Evolutionary conservation across 2,113 vertebrate species (phyloP).

Genomic region (Sceloporus tristichus): DNA sequence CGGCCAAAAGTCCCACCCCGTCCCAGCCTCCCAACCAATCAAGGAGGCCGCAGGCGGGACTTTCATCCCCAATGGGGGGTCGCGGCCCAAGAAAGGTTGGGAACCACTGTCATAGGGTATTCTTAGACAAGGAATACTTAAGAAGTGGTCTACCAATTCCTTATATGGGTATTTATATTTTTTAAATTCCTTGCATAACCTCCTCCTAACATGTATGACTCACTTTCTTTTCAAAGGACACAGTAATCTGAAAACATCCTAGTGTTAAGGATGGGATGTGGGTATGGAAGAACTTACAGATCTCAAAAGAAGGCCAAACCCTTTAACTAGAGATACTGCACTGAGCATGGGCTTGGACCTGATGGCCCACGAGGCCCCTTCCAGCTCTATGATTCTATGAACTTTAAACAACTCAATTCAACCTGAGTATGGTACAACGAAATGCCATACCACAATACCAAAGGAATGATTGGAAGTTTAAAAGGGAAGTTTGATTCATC

Average conservation of each 20-base stretch:
- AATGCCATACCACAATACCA: not conserved
- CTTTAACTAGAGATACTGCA: not conserved
- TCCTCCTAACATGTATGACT: slow-evolving; percentile 41
- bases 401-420: slow-evolving; percentile 29
- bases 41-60: too few species aligned
- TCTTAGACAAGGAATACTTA: too few species aligned
- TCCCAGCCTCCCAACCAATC: too few species aligned
- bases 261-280: slow-evolving; percentile 13
- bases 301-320: not conserved
- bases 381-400: too few species aligned
- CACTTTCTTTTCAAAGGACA: slow-evolving; percentile 37
- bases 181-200: slow-evolving; percentile 43
- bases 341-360: too few species aligned
- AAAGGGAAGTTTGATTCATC: slow-evolving; percentile 22
- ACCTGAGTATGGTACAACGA: not conserved
- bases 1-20: too few species aligned
- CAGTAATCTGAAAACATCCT: slow-evolving; percentile 49
- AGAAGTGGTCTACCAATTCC: too few species aligned
- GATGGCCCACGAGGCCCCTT: too few species aligned
- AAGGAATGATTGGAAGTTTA: not conserved
- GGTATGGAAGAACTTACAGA: not conserved
- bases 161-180: slow-evolving; percentile 32
- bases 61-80: too few species aligned
- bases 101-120: too few species aligned
- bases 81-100: too few species aligned